Percentiles rank a stretch among this genome's conserved stretches.
phyloP scores from a whole-genome alignment of 1,140 invertebrate species.

The Agrypnia vestita region DNA sequence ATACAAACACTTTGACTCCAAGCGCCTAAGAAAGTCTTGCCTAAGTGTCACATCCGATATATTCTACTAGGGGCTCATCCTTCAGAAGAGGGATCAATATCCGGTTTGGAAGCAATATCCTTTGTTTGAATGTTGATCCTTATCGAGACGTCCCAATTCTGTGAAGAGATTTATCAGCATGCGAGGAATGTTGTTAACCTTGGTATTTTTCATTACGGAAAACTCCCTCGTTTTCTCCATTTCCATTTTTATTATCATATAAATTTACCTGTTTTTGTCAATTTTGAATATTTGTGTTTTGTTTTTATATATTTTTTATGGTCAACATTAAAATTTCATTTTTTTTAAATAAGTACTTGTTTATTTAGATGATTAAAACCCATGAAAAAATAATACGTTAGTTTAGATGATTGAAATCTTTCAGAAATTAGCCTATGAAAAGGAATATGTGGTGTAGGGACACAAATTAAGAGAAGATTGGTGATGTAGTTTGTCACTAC shows the following conservation, averaged over 20 bases:
- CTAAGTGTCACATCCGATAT: slow-evolving; percentile 47
- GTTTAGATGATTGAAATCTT: not conserved
- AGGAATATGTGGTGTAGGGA: too few species aligned
- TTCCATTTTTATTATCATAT: not conserved
- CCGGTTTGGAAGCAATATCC: slow-evolving; percentile 48
- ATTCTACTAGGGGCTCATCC: slow-evolving; percentile 30
- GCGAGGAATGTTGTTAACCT: slow-evolving; percentile 33
- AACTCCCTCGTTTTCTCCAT: not conserved
- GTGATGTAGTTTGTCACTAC: too few species aligned
- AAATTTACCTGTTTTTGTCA: slow-evolving; percentile 17
- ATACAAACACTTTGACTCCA: not conserved
- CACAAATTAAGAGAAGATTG: too few species aligned
- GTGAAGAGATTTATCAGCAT: slow-evolving; percentile 30
- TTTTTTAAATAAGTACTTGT: too few species aligned
- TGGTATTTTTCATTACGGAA: slow-evolving; percentile 28
- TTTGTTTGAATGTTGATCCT: slow-evolving; percentile 51
- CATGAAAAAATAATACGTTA: not conserved
- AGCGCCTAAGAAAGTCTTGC: slow-evolving; percentile 20
- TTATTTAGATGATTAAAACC: too few species aligned
- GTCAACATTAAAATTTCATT: not conserved
- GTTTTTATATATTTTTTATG: not conserved
- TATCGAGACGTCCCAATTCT: slow-evolving; percentile 41
- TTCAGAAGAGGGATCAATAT: slow-evolving; percentile 46
- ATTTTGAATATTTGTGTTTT: too few species aligned
- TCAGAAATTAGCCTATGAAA: not conserved